Evolutionary conservation across 2,113 vertebrate genomes (phyloP), one percentile per base, ranked within the genome.

Genomic region (Cryptoleucopteryx plumbea): DNA sequence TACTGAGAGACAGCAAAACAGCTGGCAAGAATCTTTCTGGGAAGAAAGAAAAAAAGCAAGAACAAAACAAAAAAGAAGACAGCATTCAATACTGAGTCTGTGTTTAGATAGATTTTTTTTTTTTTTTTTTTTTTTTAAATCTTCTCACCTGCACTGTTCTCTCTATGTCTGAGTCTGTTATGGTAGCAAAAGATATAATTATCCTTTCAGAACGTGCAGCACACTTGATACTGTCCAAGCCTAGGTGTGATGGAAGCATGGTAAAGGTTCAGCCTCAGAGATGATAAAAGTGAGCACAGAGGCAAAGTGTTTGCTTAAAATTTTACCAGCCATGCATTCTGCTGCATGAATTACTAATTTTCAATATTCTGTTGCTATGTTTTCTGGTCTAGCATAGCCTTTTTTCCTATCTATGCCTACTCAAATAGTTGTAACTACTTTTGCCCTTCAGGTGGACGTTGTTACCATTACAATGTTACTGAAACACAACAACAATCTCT

Each of bases 21-120:
- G 78, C 81, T 94, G 86, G 47, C 77, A 61, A 67, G 47, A 74
- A n/a, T 86, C 59, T 74, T 89, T 91, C 83, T 79, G 74, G 13
- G 55, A 81, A 86, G 77, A 70, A 66, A 65, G 25, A 40, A 26
- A 52, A 50, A 53, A n/a, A 34, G 1, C 0, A 4, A 84, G 27
- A 79, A 31, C 29, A 59, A 89, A 71, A 50, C 36, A 90, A 53
- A 84, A 65, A 22, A 52, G 4, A 72, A 63, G 34, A 20, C 53
- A 74, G n/a, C 25, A 13, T 74, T 82, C 34, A 71, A 5, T 56
- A 63, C 10, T 8, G 31, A 36, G 34, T 31, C 42, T 75, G 10
- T 66, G 19, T 55, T 81, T 58, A 83, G 29, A 31, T 22, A 7
- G n/a, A 36, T 22, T 38, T 45, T 13, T 13, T 21, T 36, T 36